A percentile compares a stretch with the other conserved stretches of the same genome.
Conservation (phyloP, 2,888 invertebrate genomes). For the Patella depressa region DNA sequence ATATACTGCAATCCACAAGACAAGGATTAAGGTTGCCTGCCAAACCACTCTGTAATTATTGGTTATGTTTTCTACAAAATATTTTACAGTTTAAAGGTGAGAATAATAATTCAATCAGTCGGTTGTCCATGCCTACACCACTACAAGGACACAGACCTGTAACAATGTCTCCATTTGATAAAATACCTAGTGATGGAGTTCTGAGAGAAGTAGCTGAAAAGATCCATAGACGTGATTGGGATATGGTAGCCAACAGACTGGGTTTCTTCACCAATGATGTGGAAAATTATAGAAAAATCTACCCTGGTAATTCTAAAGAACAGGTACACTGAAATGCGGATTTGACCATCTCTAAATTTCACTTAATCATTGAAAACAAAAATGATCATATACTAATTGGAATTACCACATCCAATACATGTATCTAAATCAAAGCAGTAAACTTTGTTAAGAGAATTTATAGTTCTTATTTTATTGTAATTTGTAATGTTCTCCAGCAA, state of each 20-base stretch:
- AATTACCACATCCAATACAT: too few species aligned
- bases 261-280: constrained; percentile 57
- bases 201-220: constrained; percentile 57
- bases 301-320: constrained; percentile 44
- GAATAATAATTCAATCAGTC: background rate
- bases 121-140: background rate
- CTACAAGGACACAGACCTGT: background rate
- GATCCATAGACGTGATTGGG: constrained; percentile 59
- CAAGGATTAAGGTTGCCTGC: constrained; percentile 1
- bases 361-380: too few species aligned
- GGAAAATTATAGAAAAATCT: constrained; percentile 45
- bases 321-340: constrained; percentile 41
- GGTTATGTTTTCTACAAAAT: background rate
- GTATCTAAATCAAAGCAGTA: too few species aligned
- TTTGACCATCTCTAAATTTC: too few species aligned
- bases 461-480: too few species aligned
- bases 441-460: too few species aligned
- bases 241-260: constrained; percentile 57
- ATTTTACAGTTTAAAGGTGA: constrained; percentile 2
- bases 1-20: constrained; percentile 17
- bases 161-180: constrained; percentile 17
- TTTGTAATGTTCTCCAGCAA: too few species aligned
- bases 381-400: too few species aligned
- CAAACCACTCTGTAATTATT: constrained; percentile 3
- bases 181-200: constrained; percentile 53